A percentile compares a stretch with the other conserved stretches of the same genome.
Evolutionary conservation across 2,888 invertebrate species (phyloP).

Genomic region (Melolontha melolontha): DNA sequence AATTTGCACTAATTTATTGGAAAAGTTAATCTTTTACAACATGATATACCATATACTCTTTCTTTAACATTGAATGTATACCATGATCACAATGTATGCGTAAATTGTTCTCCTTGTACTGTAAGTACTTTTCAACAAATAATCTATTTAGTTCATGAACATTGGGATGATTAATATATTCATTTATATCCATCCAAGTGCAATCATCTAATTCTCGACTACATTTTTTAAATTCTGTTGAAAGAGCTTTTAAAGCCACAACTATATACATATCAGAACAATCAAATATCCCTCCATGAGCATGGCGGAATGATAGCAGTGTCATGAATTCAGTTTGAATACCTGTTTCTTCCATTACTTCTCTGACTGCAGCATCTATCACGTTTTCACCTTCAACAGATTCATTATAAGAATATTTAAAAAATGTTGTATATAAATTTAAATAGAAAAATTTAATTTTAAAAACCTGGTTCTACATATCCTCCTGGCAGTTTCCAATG

Average conservation of each 20-base stretch:
- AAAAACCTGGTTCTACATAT: slow-evolving; percentile 83
- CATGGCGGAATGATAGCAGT: slow-evolving; percentile 82
- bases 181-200: slow-evolving; percentile 85
- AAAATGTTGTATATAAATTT: background rate
- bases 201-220: slow-evolving; percentile 82
- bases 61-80: slow-evolving; percentile 66
- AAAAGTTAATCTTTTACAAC: slow-evolving; percentile 49
- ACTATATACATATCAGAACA: slow-evolving; percentile 91
- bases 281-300: slow-evolving; percentile 79
- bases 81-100: slow-evolving; percentile 71
- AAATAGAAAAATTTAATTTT: background rate
- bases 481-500: slow-evolving; percentile 95
- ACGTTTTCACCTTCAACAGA: slow-evolving; percentile 81
- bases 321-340: slow-evolving; percentile 81
- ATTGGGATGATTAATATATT: slow-evolving; percentile 77
- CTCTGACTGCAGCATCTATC: slow-evolving; percentile 83
- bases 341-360: slow-evolving; percentile 92
- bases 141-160: slow-evolving; percentile 79
- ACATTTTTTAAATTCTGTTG: slow-evolving; percentile 75
- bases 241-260: slow-evolving; percentile 76
- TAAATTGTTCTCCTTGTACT: slow-evolving; percentile 72
- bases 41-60: slow-evolving; percentile 64
- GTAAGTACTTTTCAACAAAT: slow-evolving; percentile 75
- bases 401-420: slow-evolving; percentile 7
- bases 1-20: background rate